phyloP scores from a whole-genome alignment of 1,140 invertebrate species.

The Eumaeus atala region DNA sequence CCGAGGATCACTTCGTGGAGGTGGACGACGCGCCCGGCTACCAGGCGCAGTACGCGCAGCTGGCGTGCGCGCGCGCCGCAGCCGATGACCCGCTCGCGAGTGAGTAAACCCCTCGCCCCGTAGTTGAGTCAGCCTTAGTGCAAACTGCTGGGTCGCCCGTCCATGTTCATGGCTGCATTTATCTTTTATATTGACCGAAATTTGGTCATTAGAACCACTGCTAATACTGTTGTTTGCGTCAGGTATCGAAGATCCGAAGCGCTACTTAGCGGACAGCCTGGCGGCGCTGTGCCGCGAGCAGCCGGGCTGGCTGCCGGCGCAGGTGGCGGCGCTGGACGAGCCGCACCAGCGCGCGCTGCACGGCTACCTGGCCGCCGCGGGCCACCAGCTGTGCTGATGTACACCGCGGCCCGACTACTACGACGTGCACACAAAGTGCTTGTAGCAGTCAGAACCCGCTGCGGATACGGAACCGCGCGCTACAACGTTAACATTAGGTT shows the following conservation, averaged over 20 bases:
- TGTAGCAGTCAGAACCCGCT: too few relatives aligned
- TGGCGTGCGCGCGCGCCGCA: constrained; percentile 87
- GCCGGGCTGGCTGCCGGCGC: constrained; percentile 77
- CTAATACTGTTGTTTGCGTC: too few relatives aligned
- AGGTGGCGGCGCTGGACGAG: constrained; percentile 49
- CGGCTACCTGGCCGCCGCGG: constrained; percentile 42
- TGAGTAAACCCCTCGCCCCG: too few relatives aligned
- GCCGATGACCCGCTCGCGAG: constrained; percentile 77
- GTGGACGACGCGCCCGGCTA: constrained; percentile 90
- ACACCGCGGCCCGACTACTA: background rate
- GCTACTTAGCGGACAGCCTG: constrained; percentile 83
- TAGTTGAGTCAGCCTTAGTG: too few relatives aligned
- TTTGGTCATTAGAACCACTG: too few relatives aligned
- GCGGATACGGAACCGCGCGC: too few relatives aligned
- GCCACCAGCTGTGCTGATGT: constrained; percentile 48
- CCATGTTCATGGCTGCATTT: too few relatives aligned
- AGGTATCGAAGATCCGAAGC: constrained; percentile 80
- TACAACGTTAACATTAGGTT: too few relatives aligned
- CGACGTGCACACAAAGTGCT: background rate
- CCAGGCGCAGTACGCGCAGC: constrained; percentile 91
- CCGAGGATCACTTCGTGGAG: constrained; percentile 91
- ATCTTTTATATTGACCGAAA: too few relatives aligned
- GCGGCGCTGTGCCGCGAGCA: constrained; percentile 76
- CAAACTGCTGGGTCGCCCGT: too few relatives aligned
- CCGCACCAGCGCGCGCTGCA: constrained; percentile 45